phyloP scores from a whole-genome alignment of 2,113 vertebrate species.

The Synodontis membranacea region DNA sequence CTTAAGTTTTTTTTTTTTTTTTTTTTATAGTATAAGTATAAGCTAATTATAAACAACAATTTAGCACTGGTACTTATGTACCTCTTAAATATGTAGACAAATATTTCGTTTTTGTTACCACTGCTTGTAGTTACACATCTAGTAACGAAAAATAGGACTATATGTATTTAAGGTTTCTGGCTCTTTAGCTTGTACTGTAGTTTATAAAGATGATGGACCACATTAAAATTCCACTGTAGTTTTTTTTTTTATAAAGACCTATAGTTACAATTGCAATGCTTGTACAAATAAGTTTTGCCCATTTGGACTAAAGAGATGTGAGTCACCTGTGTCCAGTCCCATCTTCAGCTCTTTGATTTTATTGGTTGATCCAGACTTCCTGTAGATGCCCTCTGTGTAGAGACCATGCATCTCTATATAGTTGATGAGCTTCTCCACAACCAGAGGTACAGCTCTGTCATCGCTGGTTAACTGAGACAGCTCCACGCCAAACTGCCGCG shows the following conservation, averaged over 20 bases:
- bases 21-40: background rate
- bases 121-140: too few relatives aligned
- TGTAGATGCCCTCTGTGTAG: slow-evolving; percentile 96
- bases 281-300: background rate
- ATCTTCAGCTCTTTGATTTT: slow-evolving; percentile 95
- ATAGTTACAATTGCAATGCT: background rate
- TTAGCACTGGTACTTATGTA: background rate
- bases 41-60: background rate
- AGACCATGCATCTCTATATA: slow-evolving; percentile 99
- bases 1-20: background rate
- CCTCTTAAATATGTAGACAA: background rate
- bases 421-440: slow-evolving; percentile 97
- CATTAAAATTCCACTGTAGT: background rate
- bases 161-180: background rate
- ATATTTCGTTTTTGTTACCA: background rate
- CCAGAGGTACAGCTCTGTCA: slow-evolving; percentile 86
- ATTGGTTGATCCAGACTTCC: slow-evolving; percentile 94
- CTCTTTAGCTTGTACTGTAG: background rate
- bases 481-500: slow-evolving; percentile 93
- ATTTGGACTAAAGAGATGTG: background rate
- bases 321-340: slow-evolving; percentile 92
- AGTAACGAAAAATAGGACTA: background rate
- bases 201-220: background rate
- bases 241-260: background rate
- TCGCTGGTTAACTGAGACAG: slow-evolving; percentile 90